Percentiles rank a stretch among this genome's conserved stretches.
Conservation (phyloP, 2,888 invertebrate species). For the Congeria kusceri region DNA sequence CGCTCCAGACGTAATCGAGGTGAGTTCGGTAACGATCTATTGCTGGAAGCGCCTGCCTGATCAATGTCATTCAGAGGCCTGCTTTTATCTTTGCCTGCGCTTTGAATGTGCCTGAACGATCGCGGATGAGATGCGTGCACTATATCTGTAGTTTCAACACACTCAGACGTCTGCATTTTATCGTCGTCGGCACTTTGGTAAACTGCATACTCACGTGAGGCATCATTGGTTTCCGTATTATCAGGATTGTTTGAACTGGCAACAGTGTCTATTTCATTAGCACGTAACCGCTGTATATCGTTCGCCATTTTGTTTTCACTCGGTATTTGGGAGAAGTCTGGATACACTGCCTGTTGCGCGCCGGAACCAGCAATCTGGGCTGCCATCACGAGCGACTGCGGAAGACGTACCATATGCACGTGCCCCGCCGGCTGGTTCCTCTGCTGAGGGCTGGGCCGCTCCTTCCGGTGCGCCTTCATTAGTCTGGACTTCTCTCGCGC, state of each 20-base stretch:
- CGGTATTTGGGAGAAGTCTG: neutral
- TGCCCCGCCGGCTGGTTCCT: slow-evolving; percentile 47
- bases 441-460: slow-evolving; percentile 29
- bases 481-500: slow-evolving; percentile 69
- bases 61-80: slow-evolving; percentile 17
- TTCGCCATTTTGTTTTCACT: slow-evolving; percentile 2
- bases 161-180: neutral
- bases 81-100: slow-evolving; percentile 50
- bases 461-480: slow-evolving; percentile 54
- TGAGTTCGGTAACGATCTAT: slow-evolving; percentile 37
- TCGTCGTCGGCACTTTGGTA: neutral
- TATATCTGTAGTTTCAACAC: neutral
- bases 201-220: too few relatives aligned
- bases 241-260: slow-evolving; percentile 32
- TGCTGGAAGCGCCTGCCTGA: slow-evolving; percentile 25
- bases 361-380: slow-evolving; percentile 63
- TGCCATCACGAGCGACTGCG: slow-evolving; percentile 66
- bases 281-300: neutral
- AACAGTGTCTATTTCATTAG: slow-evolving; percentile 34
- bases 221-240: too few relatives aligned
- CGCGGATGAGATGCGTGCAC: slow-evolving; percentile 26
- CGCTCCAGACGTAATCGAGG: slow-evolving; percentile 46
- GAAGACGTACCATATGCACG: slow-evolving; percentile 63
- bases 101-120: slow-evolving; percentile 68
- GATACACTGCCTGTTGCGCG: neutral